phyloP scores from a whole-genome alignment of 2,113 vertebrate genomes.

The cat (Felis catus) region DNA sequence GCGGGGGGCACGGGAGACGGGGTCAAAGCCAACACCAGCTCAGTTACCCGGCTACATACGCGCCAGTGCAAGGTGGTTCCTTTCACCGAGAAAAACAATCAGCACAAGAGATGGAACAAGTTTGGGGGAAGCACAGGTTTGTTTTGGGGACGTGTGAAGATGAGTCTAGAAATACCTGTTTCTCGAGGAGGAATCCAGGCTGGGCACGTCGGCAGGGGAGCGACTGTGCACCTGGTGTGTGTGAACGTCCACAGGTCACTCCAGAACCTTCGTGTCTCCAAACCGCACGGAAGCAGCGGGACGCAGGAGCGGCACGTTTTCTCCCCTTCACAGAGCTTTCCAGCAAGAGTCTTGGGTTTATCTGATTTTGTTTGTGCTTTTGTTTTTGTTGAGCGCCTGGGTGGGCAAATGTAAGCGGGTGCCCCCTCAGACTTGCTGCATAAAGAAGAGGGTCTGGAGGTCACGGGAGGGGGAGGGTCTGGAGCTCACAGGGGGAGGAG shows the following conservation, averaged over 20 bases:
- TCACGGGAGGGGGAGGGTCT: too few relatives aligned
- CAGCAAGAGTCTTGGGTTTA: accelerated
- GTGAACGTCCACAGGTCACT: not conserved
- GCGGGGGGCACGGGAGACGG: not conserved
- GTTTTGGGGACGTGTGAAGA: too few relatives aligned
- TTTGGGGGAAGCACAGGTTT: too few relatives aligned
- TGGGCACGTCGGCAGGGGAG: accelerated
- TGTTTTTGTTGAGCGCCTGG: not conserved
- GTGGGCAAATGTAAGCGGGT: not conserved
- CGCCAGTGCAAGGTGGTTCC: accelerated
- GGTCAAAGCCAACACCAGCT: too few relatives aligned
- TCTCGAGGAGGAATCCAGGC: not conserved
- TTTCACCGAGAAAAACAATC: not conserved
- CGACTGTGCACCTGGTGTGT: accelerated
- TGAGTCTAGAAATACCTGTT: not conserved
- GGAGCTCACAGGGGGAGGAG: accelerated
- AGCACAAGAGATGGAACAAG: not conserved
- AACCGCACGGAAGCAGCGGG: accelerated
- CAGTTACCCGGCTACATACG: not conserved
- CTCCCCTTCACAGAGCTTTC: not conserved
- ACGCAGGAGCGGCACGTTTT: not conserved
- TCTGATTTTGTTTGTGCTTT: not conserved
- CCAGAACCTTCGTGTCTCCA: not conserved
- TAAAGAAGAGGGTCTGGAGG: not conserved
- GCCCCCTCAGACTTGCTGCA: not conserved